phyloP scores from a whole-genome alignment of 1,140 invertebrate genomes.

The Pachypsylla venusta region DNA sequence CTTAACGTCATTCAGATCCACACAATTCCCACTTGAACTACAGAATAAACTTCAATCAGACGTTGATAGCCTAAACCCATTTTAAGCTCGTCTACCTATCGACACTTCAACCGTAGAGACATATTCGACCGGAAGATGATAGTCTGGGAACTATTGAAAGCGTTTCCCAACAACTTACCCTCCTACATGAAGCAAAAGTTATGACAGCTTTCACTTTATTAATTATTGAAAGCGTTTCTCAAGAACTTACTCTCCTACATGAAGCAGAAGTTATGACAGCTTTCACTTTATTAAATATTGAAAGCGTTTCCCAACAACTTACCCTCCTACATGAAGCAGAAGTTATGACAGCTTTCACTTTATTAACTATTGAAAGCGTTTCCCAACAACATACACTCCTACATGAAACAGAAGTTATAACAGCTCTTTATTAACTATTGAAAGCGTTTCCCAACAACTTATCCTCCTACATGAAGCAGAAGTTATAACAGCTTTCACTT shows the following conservation, averaged over 20 bases:
- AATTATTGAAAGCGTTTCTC: too few relatives aligned
- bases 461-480: conserved; percentile 45
- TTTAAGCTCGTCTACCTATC: too few relatives aligned
- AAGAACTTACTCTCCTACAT: conserved; percentile 43
- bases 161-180: too few relatives aligned
- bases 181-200: conserved; percentile 43
- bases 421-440: conserved; percentile 35
- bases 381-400: conserved; percentile 41
- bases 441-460: conserved; percentile 39
- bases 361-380: conserved; percentile 37
- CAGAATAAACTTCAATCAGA: too few relatives aligned
- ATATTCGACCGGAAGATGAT: too few relatives aligned
- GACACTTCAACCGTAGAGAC: too few relatives aligned
- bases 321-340: conserved; percentile 45
- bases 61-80: too few relatives aligned
- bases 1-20: too few relatives aligned
- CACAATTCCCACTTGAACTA: too few relatives aligned
- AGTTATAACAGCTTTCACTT: conserved; percentile 46
- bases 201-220: conserved; percentile 49
- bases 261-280: conserved; percentile 43
- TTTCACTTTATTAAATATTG: conserved; percentile 40
- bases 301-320: conserved; percentile 39
- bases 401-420: conserved; percentile 46
- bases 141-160: too few relatives aligned
- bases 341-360: conserved; percentile 46